A percentile compares a stretch with the other conserved stretches of the same genome.
phyloP scores from a whole-genome alignment of 2,113 vertebrate genomes.

The Ceratotherium simum region DNA sequence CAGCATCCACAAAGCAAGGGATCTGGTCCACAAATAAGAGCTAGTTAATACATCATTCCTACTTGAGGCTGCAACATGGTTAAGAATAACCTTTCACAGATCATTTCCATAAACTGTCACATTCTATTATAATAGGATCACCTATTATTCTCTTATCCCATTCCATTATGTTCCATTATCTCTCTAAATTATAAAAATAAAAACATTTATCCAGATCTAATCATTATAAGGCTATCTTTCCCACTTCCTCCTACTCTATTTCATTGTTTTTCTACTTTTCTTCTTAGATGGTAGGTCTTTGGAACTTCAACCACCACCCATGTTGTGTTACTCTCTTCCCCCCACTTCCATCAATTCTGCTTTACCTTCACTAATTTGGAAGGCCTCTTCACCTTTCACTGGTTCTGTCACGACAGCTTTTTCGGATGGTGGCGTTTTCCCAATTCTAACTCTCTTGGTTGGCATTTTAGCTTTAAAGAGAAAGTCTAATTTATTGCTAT shows the following conservation, averaged over 20 bases:
- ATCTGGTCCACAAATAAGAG: neutral
- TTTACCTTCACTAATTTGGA: slow-evolving; percentile 65
- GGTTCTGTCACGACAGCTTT: slow-evolving; percentile 51
- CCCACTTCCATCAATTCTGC: neutral
- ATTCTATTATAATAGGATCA: neutral
- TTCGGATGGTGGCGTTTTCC: slow-evolving; percentile 61
- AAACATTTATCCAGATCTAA: neutral
- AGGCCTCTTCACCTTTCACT: slow-evolving; percentile 55
- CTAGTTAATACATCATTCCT: neutral
- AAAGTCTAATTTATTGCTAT: slow-evolving; percentile 67
- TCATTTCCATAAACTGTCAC: slow-evolving; percentile 21
- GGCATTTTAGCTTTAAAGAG: slow-evolving; percentile 66
- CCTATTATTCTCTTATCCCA: neutral
- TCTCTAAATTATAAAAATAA: slow-evolving; percentile 20
- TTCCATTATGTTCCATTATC: neutral
- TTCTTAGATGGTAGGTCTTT: slow-evolving; percentile 1
- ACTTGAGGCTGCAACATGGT: neutral
- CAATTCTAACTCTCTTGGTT: slow-evolving; percentile 68
- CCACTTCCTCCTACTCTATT: too few relatives aligned
- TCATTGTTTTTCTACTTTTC: slow-evolving; percentile 21
- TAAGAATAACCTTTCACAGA: neutral
- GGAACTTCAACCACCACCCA: neutral
- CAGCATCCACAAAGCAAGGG: slow-evolving; percentile 30
- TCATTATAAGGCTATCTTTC: neutral
- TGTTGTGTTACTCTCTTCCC: neutral